phyloP scores from a whole-genome alignment of 2,888 invertebrate genomes.

The Caenorhabditis sinica region DNA sequence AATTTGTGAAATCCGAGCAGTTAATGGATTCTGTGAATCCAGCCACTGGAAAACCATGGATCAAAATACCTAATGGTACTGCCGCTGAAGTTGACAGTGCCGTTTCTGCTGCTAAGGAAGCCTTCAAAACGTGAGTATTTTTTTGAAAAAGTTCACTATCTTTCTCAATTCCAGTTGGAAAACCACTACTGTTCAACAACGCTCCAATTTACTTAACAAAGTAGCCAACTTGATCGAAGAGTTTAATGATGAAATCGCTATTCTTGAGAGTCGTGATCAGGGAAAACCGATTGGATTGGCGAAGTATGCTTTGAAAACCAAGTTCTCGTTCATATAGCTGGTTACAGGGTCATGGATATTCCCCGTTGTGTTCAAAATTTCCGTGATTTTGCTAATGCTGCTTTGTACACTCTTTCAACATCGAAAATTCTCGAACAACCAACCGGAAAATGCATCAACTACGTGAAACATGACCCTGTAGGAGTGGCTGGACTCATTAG shows the following conservation, averaged over 20 bases:
- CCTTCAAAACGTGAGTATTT: slow-evolving; percentile 84
- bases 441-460: slow-evolving; percentile 84
- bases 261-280: slow-evolving; percentile 86
- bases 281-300: slow-evolving; percentile 86
- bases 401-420: slow-evolving; percentile 79
- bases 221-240: slow-evolving; percentile 86
- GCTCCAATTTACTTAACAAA: slow-evolving; percentile 84
- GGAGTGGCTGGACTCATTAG: slow-evolving; percentile 86
- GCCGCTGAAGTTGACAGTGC: slow-evolving; percentile 83
- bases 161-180: slow-evolving; percentile 85
- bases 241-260: slow-evolving; percentile 85
- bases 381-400: slow-evolving; percentile 85
- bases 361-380: slow-evolving; percentile 86
- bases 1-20: slow-evolving; percentile 64
- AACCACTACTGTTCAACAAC: slow-evolving; percentile 83
- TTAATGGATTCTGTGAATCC: slow-evolving; percentile 75
- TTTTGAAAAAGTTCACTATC: background rate
- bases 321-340: background rate
- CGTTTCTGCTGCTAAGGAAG: slow-evolving; percentile 85
- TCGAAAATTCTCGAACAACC: slow-evolving; percentile 76
- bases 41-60: slow-evolving; percentile 73
- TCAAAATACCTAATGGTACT: slow-evolving; percentile 85
- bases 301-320: slow-evolving; percentile 42
- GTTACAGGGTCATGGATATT: slow-evolving; percentile 85
- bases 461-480: slow-evolving; percentile 85